Evolutionary conservation across 2,797 vertebrate species (phyloP).

Genomic region (Enteromius anoplus): DNA sequence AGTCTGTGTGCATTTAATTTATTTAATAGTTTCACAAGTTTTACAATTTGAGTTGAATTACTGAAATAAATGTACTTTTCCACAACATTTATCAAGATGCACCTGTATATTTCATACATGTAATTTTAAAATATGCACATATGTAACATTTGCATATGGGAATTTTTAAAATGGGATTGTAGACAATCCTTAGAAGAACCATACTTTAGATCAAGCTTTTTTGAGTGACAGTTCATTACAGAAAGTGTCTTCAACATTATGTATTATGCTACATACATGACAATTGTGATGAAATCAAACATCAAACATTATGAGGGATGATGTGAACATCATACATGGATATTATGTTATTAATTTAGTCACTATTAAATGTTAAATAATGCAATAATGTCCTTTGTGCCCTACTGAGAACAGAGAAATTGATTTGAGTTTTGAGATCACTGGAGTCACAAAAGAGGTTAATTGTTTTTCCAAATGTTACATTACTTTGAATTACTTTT

Average conservation of each 20-base stretch:
- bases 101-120: background rate
- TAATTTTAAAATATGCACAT: background rate
- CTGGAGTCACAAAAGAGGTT: conserved; percentile 8
- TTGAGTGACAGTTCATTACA: background rate
- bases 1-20: no score
- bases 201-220: background rate
- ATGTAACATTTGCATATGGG: background rate
- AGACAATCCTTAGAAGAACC: background rate
- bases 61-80: no score
- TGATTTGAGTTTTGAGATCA: background rate
- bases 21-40: no score
- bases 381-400: background rate
- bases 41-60: no score
- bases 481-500: conserved; percentile 1
- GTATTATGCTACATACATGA: background rate
- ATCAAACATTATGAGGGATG: background rate
- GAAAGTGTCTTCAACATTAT: background rate
- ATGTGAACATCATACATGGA: conserved; percentile 1
- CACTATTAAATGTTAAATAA: conserved; percentile 23
- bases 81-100: no score
- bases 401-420: background rate
- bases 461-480: background rate
- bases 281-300: background rate
- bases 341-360: background rate
- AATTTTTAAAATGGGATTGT: background rate